Conservation (phyloP, 1,140 invertebrate species). For the Nasonia giraulti region DNA sequence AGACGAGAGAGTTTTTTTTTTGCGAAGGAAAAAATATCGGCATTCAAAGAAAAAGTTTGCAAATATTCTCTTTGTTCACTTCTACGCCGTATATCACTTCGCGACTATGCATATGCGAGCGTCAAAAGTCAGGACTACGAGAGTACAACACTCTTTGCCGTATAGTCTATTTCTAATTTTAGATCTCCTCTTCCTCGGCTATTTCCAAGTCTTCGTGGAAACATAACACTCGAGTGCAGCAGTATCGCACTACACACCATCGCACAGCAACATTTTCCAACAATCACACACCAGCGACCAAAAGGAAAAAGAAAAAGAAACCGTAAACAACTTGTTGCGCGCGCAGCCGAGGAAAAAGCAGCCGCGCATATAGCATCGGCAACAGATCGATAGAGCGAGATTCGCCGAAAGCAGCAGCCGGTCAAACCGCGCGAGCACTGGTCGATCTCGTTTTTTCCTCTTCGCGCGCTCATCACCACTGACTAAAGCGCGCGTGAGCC, state of each 20-base stretch:
- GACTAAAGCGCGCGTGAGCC: not conserved
- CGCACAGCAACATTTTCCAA: not conserved
- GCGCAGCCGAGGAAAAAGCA: not conserved
- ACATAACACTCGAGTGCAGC: not conserved
- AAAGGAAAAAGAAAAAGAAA: not conserved
- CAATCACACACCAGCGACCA: too few relatives aligned
- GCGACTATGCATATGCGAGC: not conserved
- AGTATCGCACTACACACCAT: not conserved
- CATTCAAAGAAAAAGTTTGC: too few relatives aligned
- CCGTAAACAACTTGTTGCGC: slow-evolving; percentile 35
- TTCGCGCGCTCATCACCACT: not conserved
- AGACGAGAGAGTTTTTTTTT: too few relatives aligned
- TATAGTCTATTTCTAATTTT: not conserved
- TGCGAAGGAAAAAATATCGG: too few relatives aligned
- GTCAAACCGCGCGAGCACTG: not conserved
- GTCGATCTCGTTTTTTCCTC: not conserved
- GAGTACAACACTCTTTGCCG: not conserved
- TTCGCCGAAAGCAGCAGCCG: not conserved
- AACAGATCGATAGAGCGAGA: not conserved
- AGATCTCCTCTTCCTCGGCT: not conserved
- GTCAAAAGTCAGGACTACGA: not conserved
- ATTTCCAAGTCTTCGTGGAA: not conserved
- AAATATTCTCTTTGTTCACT: too few relatives aligned
- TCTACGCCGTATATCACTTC: not conserved
- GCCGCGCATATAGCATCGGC: too few relatives aligned